Conservation (phyloP, 2,113 vertebrate genomes). For the Isichthys henryi region DNA sequence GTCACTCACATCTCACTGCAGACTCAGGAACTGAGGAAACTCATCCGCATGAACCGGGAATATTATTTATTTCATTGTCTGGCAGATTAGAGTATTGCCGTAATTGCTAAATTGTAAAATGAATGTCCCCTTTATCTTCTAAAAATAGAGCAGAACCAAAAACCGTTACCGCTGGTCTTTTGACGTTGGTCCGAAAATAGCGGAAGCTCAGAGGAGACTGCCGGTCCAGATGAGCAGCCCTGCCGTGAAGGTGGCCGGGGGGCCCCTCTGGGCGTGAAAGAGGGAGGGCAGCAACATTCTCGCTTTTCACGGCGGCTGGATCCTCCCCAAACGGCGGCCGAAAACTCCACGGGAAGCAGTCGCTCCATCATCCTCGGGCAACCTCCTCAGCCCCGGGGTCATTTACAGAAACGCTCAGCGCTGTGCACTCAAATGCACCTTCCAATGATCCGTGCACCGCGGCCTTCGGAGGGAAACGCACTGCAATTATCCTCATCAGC, state of each 20-base stretch:
- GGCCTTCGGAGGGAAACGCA: background rate
- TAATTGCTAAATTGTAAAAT: background rate
- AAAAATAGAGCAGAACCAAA: background rate
- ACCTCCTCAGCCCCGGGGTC: background rate
- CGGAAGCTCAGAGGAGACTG: background rate
- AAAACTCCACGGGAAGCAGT: background rate
- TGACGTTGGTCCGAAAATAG: background rate
- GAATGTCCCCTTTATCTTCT: background rate
- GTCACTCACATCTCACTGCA: background rate
- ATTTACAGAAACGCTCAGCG: background rate
- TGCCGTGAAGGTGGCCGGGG: background rate
- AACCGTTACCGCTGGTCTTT: background rate
- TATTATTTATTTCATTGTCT: constrained; percentile 18
- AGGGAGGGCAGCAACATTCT: background rate
- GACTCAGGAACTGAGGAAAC: background rate
- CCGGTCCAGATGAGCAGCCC: background rate
- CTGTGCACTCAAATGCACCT: background rate
- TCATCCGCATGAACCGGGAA: background rate
- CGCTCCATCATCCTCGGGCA: background rate
- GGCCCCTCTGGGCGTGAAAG: background rate
- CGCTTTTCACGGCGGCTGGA: background rate
- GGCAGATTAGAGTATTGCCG: background rate
- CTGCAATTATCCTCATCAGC: background rate
- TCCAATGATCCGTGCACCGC: background rate
- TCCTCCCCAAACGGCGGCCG: background rate